Evolutionary conservation across 2,888 invertebrate species (phyloP).

Genomic region (Lasioglossum malachurum): DNA sequence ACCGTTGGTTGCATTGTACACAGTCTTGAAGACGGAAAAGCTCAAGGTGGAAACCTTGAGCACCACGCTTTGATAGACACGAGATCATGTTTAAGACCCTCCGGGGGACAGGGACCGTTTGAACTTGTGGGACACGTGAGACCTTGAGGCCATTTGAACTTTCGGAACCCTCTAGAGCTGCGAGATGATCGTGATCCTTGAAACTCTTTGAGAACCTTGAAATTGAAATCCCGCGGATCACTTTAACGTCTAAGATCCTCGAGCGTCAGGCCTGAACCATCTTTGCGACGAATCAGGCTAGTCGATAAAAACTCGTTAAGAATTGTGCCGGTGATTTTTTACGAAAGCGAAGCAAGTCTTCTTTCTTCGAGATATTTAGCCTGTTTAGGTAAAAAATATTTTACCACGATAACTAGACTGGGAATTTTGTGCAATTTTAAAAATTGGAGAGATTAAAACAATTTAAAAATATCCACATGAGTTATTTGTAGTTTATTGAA

Average conservation of each 20-base stretch:
- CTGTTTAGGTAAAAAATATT: too few relatives aligned
- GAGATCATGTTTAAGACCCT: constrained; percentile 11
- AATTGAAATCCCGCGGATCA: constrained; percentile 4
- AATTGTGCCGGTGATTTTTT: background rate
- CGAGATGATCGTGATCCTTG: constrained; percentile 6
- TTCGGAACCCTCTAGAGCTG: background rate
- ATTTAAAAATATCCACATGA: too few relatives aligned
- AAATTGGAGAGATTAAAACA: too few relatives aligned
- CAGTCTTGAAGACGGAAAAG: background rate
- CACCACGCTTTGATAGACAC: background rate
- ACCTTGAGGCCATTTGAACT: background rate
- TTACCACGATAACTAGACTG: too few relatives aligned
- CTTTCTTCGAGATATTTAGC: background rate
- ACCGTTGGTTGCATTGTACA: background rate
- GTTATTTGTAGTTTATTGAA: too few relatives aligned
- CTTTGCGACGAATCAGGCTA: background rate
- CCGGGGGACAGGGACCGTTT: constrained; percentile 4
- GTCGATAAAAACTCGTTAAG: too few relatives aligned
- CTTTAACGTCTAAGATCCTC: background rate
- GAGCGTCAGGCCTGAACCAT: background rate
- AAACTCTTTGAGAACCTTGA: constrained; percentile 5
- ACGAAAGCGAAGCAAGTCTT: background rate
- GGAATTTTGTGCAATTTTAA: too few relatives aligned
- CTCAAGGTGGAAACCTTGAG: background rate
- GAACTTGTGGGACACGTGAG: background rate